These are phyloP conservation scores for Oxyscelio sp. DNA, from an alignment of 2,888 invertebrate genomes.

Conservation along the genomic window DNA sequence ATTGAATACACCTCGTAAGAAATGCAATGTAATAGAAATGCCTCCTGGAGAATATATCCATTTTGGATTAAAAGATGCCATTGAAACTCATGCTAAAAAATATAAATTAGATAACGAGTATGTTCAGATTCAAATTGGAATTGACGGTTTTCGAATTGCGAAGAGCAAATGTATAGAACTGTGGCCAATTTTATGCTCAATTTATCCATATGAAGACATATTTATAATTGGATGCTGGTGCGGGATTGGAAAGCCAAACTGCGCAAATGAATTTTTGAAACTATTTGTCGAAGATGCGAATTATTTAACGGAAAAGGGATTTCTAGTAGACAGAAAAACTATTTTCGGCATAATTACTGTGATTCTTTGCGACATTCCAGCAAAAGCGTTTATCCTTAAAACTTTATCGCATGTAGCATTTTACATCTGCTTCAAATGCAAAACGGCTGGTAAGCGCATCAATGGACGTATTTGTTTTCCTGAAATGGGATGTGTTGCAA, in stretches of 20 bases:
- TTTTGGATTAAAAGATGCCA: slow-evolving; percentile 1
- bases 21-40: background rate
- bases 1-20: background rate
- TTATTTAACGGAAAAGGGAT: background rate
- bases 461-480: too few relatives aligned
- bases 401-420: slow-evolving; percentile 33
- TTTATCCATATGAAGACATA: slow-evolving; percentile 24
- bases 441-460: too few relatives aligned
- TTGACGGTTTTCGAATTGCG: slow-evolving; percentile 52
- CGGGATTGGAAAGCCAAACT: slow-evolving; percentile 13
- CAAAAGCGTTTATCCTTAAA: slow-evolving; percentile 44
- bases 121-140: slow-evolving; percentile 20
- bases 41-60: slow-evolving; percentile 24
- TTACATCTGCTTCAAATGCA: slow-evolving; percentile 56
- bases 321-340: slow-evolving; percentile 23
- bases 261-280: slow-evolving; percentile 18
- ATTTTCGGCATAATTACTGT: slow-evolving; percentile 27
- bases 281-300: slow-evolving; percentile 25
- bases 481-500: too few relatives aligned
- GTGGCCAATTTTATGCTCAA: slow-evolving; percentile 52
- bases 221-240: slow-evolving; percentile 32
- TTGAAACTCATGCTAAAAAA: background rate
- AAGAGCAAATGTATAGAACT: slow-evolving; percentile 48
- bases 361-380: slow-evolving; percentile 56
- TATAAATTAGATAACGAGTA: background rate